Base-by-base conservation (phyloP, 2,888 invertebrate species). In the Sturmia bella region DNA sequence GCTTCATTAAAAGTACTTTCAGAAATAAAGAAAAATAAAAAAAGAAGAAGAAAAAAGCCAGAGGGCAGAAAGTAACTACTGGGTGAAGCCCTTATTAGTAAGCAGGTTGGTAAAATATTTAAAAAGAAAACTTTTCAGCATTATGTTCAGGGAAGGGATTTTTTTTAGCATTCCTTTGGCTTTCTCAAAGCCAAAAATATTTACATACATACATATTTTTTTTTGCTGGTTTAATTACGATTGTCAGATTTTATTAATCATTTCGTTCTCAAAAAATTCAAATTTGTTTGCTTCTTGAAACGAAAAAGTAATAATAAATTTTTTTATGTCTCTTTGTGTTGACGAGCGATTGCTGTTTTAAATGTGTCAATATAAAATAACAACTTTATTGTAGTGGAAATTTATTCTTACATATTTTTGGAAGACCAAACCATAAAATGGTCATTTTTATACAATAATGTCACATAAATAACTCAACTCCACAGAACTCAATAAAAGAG, bases 351-450 rank as follows among this genome's bases (percentile, higher is more conserved):
- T 87, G 87, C 87, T 87, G 88, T 86, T 87, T 82, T 70, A 74
- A 84, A 83, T 86, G 84, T 89, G 90, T 89, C 90, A 89, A 87
- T 89, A 90, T 90, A 90, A 90, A 90, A 85, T 90, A 90, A 90
- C 89, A 90, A 90, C 90, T 90, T 90, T 90, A 90, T 90, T 90
- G 89, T 87, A 39, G 85, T 86, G 87, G 19, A 76, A 89, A 89
- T 90, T 90, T 90, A 90, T 90, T 90, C 87, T 87, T 79, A 78
- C 54, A 78, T 45, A 69, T 68, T 48, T 76, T 52, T 64, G 73
- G 78, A 32, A 59, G 69, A 74, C 52, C 69, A 64, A 41, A 52
- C 81, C 70, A 82, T 82, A 82, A 82, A 82, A 82, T 82, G 82
- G 52, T 70, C 48, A 82, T 70, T 78, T 82, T 82, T 66, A 82